A percentile compares a stretch with the other conserved stretches of the same genome.
Conservation (phyloP, 2,888 invertebrate genomes). For the Nomada lathburiana region DNA sequence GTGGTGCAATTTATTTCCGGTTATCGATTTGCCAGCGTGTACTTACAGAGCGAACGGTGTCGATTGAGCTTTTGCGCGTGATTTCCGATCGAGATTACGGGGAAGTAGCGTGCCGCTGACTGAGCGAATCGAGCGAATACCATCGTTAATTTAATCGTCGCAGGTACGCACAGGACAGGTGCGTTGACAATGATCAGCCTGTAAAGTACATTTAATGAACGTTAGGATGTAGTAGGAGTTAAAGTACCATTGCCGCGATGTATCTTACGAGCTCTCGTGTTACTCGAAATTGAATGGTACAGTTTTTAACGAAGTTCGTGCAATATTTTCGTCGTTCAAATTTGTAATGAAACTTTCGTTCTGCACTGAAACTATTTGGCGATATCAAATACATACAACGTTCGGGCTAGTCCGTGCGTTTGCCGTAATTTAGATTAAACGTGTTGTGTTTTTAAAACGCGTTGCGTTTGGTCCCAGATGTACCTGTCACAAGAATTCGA, state of each 20-base stretch:
- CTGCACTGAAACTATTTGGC: too few relatives aligned
- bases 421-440: background rate
- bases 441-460: too few relatives aligned
- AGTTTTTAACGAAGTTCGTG: too few relatives aligned
- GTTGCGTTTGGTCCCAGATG: background rate
- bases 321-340: too few relatives aligned
- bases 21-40: constrained; percentile 35
- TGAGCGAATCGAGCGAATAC: background rate
- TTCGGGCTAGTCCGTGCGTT: background rate
- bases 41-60: constrained; percentile 25
- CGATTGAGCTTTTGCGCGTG: background rate
- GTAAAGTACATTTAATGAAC: constrained; percentile 10
- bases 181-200: constrained; percentile 7
- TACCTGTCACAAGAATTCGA: background rate
- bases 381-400: background rate
- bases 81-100: background rate
- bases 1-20: constrained; percentile 14
- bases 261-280: background rate
- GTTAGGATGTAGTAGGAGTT: background rate
- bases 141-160: constrained; percentile 8
- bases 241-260: background rate
- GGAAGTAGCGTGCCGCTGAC: background rate
- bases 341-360: too few relatives aligned
- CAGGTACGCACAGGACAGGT: constrained; percentile 18
- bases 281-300: background rate